Evolutionary conservation across 2,888 invertebrate species (phyloP), one percentile per base, ranked within the genome.

Genomic region (Folsomia manolachei): DNA sequence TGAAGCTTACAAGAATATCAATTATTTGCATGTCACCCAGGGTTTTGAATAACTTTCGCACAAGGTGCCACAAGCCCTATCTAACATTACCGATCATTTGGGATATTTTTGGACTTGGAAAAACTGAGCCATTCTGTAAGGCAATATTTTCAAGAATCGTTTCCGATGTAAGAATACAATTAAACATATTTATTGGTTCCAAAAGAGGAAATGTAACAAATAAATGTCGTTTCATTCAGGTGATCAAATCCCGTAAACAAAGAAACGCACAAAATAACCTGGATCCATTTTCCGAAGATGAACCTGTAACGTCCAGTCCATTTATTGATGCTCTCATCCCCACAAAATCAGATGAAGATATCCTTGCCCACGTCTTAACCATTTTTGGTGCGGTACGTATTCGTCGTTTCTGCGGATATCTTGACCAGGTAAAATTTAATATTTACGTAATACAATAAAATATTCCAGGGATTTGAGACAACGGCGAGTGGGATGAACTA

Each of bases 391-490:
- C 63, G 7, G 63, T 63, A 27, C 25, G 27, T 56, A 7, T 19
- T 18, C n/a, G 2, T 56, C 7, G 19, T 60, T n/a, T 11, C 60
- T n/a, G n/a, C n/a, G n/a, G n/a, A n/a, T n/a, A n/a, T n/a, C n/a
- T n/a, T n/a, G n/a, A n/a, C n/a, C 21, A 19, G 4, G 4, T 56
- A 4, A 7, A 56, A 7, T 56, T 7, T 56, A 14, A 56, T 56
- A n/a, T 4, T 14, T 56, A 56, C 11, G 19, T n/a, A 60, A 39
- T 39, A 60, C 60, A 60, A 60, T 60, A n/a, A 11, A 7, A 14
- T 39, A 39, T 39, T 56, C 11, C 52, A 66, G 65, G 65, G 65
- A 51, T 66, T 66, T 51, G 65, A 66, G 24, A 66, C 65, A 1
- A 66, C 65, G 39, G 65, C 65, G 2, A 21, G 52, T 14, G 51